Conservation (phyloP, 1,140 invertebrate species). For the Thaumatotibia leucotreta region DNA sequence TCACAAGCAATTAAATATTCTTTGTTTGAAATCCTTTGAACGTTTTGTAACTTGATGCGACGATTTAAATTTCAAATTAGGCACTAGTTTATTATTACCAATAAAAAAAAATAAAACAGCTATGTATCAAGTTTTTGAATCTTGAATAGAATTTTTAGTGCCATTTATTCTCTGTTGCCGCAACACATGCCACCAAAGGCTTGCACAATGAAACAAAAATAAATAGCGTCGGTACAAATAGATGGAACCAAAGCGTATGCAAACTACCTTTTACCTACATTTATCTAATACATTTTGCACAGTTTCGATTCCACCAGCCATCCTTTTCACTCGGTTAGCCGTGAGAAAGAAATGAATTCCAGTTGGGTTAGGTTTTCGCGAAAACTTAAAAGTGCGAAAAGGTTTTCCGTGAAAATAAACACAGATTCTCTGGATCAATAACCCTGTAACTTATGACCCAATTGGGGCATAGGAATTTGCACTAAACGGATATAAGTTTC, state of each 20-base stretch:
- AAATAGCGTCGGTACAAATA: not conserved
- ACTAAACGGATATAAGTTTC: slow-evolving; percentile 18
- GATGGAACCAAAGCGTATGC: slow-evolving; percentile 3
- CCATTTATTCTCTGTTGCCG: not conserved
- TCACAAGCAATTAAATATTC: too few species aligned
- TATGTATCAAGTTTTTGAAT: too few species aligned
- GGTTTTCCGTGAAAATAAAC: slow-evolving; percentile 11
- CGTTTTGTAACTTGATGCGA: not conserved
- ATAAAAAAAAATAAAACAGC: too few species aligned
- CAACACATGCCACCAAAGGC: not conserved
- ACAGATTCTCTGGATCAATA: slow-evolving; percentile 15
- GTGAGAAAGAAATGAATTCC: not conserved
- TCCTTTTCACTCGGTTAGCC: not conserved
- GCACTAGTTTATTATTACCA: not conserved
- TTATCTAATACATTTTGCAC: not conserved
- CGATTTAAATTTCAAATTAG: not conserved
- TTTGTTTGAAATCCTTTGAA: not conserved
- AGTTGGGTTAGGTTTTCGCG: not conserved
- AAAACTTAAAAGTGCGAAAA: not conserved
- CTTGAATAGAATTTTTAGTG: not conserved
- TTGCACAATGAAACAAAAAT: not conserved
- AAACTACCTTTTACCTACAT: slow-evolving; percentile 5
- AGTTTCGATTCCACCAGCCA: not conserved
- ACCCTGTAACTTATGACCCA: slow-evolving; percentile 15
- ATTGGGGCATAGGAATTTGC: slow-evolving; percentile 15